phyloP scores from a whole-genome alignment of 1,140 invertebrate genomes.

The Drosophila trapezifrons region DNA sequence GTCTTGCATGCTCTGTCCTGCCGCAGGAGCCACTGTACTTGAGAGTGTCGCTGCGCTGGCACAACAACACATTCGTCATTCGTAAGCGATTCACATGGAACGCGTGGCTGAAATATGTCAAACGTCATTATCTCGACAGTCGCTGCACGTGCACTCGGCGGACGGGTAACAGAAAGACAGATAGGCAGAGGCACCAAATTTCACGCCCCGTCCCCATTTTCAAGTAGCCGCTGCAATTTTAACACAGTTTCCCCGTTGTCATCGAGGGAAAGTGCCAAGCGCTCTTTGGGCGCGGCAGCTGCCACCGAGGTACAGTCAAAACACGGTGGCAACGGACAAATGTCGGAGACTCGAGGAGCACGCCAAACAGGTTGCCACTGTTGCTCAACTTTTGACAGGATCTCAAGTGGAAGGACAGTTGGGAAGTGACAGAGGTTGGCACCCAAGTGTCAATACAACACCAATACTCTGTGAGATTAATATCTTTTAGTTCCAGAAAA shows the following conservation, averaged over 20 bases:
- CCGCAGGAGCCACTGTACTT: constrained; percentile 51
- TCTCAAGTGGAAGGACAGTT: background rate
- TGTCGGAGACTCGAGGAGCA: background rate
- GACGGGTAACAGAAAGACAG: constrained; percentile 5
- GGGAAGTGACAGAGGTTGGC: background rate
- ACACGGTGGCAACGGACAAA: constrained; percentile 5
- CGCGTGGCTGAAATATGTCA: constrained; percentile 65
- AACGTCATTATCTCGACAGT: constrained; percentile 67
- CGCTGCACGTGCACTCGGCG: constrained; percentile 26
- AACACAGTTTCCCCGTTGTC: constrained; percentile 24
- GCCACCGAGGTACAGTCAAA: constrained; percentile 39
- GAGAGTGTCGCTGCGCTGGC: constrained; percentile 71
- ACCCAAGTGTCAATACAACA: background rate
- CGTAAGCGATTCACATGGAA: constrained; percentile 54
- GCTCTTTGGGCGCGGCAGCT: constrained; percentile 30
- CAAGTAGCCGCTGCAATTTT: constrained; percentile 48
- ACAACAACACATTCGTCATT: constrained; percentile 81
- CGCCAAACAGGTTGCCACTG: constrained; percentile 3
- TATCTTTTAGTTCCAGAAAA: background rate
- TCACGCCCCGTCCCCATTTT: constrained; percentile 45
- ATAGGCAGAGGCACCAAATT: constrained; percentile 24
- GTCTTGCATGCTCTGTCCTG: background rate
- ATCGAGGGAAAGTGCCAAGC: constrained; percentile 36
- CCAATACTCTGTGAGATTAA: background rate
- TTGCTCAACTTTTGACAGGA: background rate